Percentiles rank a stretch among this genome's conserved stretches.
These are phyloP conservation scores for Apodemus agrarius DNA, from an alignment of 2,797 vertebrate species.

Conservation along the genomic window DNA sequence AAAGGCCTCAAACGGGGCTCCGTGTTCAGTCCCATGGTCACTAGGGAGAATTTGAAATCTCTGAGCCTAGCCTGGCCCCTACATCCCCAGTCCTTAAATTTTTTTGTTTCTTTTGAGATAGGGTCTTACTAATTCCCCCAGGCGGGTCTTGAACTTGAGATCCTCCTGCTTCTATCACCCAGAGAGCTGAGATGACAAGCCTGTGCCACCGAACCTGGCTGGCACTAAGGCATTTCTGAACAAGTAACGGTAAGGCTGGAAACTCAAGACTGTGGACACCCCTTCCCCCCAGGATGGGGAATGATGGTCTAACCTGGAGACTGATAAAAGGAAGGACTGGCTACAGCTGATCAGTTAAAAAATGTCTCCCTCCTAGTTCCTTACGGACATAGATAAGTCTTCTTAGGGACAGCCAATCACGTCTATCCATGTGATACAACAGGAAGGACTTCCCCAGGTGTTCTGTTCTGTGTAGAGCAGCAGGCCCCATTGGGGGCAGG, in stretches of 20 bases:
- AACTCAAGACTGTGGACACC: conserved; percentile 19
- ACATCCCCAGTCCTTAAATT: too few species aligned
- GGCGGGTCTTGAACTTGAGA: neutral
- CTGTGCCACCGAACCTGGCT: too few species aligned
- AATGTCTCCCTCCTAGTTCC: neutral
- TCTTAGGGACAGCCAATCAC: conserved; percentile 28
- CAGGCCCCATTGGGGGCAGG: neutral
- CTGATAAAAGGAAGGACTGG: conserved; percentile 55
- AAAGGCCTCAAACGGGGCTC: conserved; percentile 2
- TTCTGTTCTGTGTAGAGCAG: too few species aligned
- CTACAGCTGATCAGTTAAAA: neutral
- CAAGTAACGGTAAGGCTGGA: neutral
- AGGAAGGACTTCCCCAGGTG: neutral
- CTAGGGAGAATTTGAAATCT: neutral
- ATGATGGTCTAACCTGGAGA: conserved; percentile 52
- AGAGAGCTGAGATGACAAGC: neutral
- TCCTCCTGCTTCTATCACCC: neutral
- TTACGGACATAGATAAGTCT: neutral
- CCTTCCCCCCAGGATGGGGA: neutral
- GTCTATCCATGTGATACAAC: conserved; percentile 11
- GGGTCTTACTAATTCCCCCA: neutral
- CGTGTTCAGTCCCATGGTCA: neutral
- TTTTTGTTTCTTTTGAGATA: neutral
- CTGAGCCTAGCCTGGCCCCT: neutral
- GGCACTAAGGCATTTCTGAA: conserved; percentile 14